Evolutionary conservation across 2,113 vertebrate species (phyloP), one percentile per base, ranked within the genome.

Genomic region (Hymenochirus boettgeri): DNA sequence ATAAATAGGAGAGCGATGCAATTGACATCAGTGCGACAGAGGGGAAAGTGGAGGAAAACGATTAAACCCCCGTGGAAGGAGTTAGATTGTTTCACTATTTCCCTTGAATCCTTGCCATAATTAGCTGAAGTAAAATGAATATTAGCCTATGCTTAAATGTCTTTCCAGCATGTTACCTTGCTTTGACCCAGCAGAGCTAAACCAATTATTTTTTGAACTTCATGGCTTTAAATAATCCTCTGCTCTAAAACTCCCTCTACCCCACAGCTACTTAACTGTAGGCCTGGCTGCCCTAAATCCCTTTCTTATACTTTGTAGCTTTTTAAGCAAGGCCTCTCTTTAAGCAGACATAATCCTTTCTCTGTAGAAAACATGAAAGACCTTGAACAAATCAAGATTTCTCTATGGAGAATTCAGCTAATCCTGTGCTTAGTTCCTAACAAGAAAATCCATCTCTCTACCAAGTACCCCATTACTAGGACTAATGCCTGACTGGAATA

Each of bases 301-400:
- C 83, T 89, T 89, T 89, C 87, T 88, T 88, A 86, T 86, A 88
- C 86, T 89, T 89, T 87, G 88, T 90, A 87, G 89, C 86, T 88
- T 90, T 89, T 88, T 83, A 86, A 89, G 84, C 85, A 83, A 87
- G 87, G 80, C 77, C 78, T 74, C 82, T 88, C 83, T 87, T 87
- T 89, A 90, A 90, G 85, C 79, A 89, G 86, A 88, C 87, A 87
- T 91, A 91, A 91, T 91, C 90, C 87, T 79, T 87, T 88, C 86
- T 89, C 86, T 88, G 90, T 86, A 87, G 86, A 89, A 90, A 91
- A 91, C 88, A 90, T 90, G 90, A 91, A 91, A 91, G 89, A 90
- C 89, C 86, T 90, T 88, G 87, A 90, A 91, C 88, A 90, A 91
- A 90, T 90, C 87, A 88, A 88, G 87, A 88, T 89, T 88, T 88